phyloP scores from a whole-genome alignment of 2,888 invertebrate genomes.

The Lymantria dispar region DNA sequence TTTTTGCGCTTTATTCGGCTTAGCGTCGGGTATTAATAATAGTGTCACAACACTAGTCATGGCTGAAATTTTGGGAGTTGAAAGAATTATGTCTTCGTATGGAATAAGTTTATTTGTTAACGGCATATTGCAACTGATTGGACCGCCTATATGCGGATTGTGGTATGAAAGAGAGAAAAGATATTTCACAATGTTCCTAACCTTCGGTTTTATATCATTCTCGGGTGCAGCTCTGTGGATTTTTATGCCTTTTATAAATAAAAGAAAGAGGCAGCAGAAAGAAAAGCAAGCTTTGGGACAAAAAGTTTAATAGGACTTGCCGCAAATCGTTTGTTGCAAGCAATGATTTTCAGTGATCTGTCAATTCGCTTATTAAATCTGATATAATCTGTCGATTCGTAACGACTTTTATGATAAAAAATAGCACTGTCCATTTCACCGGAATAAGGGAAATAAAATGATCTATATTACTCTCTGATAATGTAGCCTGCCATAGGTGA shows the following conservation, averaged over 20 bases:
- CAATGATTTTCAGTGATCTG: no score
- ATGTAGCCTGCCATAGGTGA: no score
- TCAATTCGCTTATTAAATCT: no score
- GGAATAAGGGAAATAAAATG: no score
- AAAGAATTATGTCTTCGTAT: constrained; percentile 91
- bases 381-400: no score
- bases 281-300: constrained; percentile 23
- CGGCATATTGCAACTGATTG: constrained; percentile 89
- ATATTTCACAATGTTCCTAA: constrained; percentile 87
- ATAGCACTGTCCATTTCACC: no score
- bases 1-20: constrained; percentile 89
- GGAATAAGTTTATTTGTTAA: constrained; percentile 94
- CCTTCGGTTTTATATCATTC: constrained; percentile 88
- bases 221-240: constrained; percentile 89
- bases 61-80: constrained; percentile 93
- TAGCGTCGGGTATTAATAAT: constrained; percentile 92
- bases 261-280: constrained; percentile 48
- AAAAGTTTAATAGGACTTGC: constrained; percentile 27
- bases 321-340: no score
- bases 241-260: constrained; percentile 87
- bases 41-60: constrained; percentile 93
- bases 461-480: no score
- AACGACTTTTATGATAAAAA: no score
- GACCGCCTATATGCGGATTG: constrained; percentile 90
- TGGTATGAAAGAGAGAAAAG: constrained; percentile 85